Evolutionary conservation across 2,888 invertebrate genomes (phyloP).

Genomic region (Scaptomyza polygonia): DNA sequence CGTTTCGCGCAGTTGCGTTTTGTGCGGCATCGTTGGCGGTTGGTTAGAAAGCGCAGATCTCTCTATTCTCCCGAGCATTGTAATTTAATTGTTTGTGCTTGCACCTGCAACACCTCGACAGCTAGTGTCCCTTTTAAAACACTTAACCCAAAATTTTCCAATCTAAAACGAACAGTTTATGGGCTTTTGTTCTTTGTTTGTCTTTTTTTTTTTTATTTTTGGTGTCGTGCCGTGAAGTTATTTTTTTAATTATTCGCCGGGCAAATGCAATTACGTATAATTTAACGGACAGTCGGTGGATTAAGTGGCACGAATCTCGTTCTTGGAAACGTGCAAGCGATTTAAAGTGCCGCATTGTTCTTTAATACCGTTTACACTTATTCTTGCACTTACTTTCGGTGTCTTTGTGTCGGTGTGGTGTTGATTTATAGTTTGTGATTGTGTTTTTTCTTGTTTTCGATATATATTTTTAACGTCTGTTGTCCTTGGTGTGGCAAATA

Average conservation of each 20-base stretch:
- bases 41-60: conserved; percentile 1
- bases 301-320: conserved; percentile 12
- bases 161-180: conserved; percentile 14
- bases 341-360: conserved; percentile 48
- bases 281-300: conserved; percentile 13
- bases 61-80: conserved; percentile 1
- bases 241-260: conserved; percentile 30
- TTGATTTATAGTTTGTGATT: conserved; percentile 34
- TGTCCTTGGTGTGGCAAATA: conserved; percentile 38
- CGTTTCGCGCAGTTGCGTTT: conserved; percentile 58
- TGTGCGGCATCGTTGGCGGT: conserved; percentile 45
- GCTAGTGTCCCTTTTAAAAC: not conserved
- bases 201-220: conserved; percentile 12
- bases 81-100: conserved; percentile 12
- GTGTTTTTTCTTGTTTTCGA: not conserved
- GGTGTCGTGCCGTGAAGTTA: conserved; percentile 13
- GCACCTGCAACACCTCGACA: conserved; percentile 5
- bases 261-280: conserved; percentile 29
- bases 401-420: not conserved
- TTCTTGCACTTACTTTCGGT: conserved; percentile 17
- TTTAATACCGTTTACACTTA: conserved; percentile 36
- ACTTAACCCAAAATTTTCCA: conserved; percentile 14
- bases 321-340: conserved; percentile 8
- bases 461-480: conserved; percentile 28
- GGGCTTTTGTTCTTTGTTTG: conserved; percentile 9